A percentile compares a stretch with the other conserved stretches of the same genome.
These are phyloP conservation scores for Motacilla alba DNA, from an alignment of 2,113 vertebrate genomes.

Conservation along the genomic window DNA sequence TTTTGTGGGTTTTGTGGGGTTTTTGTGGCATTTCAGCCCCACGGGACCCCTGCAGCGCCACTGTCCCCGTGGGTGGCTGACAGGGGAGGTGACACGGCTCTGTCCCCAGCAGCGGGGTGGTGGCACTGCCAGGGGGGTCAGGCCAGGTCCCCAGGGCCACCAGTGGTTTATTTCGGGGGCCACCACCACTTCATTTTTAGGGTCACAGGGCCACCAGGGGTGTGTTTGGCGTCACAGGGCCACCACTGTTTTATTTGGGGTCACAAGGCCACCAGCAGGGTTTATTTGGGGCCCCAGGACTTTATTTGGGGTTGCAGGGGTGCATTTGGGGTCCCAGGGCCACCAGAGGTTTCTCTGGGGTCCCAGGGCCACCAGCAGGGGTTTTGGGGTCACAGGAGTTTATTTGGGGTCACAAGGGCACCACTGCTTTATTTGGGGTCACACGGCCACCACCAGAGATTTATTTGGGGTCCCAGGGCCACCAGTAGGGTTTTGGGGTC, in stretches of 20 bases:
- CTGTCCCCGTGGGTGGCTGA: neutral
- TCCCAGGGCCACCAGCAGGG: neutral
- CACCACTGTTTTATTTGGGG: neutral
- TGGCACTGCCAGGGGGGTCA: neutral
- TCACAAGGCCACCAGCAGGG: slow-evolving; percentile 74
- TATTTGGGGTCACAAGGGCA: neutral
- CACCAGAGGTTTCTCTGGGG: neutral
- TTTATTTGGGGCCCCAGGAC: neutral
- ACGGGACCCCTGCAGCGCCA: neutral
- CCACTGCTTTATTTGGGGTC: too few species aligned
- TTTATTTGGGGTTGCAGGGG: neutral
- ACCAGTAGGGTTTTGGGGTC: too few species aligned
- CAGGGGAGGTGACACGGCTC: neutral
- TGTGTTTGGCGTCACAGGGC: too few species aligned
- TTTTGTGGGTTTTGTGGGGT: too few species aligned
- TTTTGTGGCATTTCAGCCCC: too few species aligned
- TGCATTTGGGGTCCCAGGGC: neutral
- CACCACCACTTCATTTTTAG: too few species aligned
- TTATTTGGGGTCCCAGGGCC: slow-evolving; percentile 47
- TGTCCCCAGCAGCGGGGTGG: neutral
- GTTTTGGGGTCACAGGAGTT: too few species aligned
- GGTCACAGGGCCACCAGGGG: too few species aligned
- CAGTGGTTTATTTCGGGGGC: too few species aligned
- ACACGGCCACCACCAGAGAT: too few species aligned
- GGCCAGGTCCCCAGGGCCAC: too few species aligned